phyloP scores from a whole-genome alignment of 2,113 vertebrate genomes.

The Ranitomeya imitator region DNA sequence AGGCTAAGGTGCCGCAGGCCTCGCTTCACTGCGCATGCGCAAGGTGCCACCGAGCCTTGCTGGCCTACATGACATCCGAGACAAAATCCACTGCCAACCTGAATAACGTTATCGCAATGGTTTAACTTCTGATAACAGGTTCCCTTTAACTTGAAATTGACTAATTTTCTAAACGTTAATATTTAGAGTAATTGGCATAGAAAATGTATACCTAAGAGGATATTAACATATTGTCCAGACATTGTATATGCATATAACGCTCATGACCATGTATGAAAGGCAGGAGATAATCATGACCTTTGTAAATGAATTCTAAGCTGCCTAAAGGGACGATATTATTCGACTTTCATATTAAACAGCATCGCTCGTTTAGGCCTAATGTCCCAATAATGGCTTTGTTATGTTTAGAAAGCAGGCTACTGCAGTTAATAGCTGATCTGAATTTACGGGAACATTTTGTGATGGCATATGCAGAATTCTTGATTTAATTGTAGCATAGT shows the following conservation, averaged over 20 bases:
- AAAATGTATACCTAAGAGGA: neutral
- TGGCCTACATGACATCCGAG: too few species aligned
- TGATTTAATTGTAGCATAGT: slow-evolving; percentile 4
- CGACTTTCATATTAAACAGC: neutral
- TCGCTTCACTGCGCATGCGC: too few species aligned
- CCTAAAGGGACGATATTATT: neutral
- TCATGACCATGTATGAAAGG: neutral
- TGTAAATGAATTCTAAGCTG: neutral
- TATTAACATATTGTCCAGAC: neutral
- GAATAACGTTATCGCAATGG: too few species aligned
- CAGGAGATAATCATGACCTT: slow-evolving; percentile 1
- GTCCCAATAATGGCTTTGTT: slow-evolving; percentile 27
- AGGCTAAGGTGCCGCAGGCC: too few species aligned
- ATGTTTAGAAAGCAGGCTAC: neutral
- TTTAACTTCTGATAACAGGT: too few species aligned
- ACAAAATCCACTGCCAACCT: too few species aligned
- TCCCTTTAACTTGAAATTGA: neutral
- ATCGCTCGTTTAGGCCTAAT: neutral
- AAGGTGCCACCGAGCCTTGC: too few species aligned
- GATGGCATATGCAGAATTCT: neutral
- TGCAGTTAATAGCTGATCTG: slow-evolving; percentile 37
- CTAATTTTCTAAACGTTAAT: neutral
- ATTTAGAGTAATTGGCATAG: neutral
- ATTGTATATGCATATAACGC: too few species aligned
- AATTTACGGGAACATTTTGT: slow-evolving; percentile 47